Conservation (phyloP, 2,113 vertebrate genomes). For the Ia io region DNA sequence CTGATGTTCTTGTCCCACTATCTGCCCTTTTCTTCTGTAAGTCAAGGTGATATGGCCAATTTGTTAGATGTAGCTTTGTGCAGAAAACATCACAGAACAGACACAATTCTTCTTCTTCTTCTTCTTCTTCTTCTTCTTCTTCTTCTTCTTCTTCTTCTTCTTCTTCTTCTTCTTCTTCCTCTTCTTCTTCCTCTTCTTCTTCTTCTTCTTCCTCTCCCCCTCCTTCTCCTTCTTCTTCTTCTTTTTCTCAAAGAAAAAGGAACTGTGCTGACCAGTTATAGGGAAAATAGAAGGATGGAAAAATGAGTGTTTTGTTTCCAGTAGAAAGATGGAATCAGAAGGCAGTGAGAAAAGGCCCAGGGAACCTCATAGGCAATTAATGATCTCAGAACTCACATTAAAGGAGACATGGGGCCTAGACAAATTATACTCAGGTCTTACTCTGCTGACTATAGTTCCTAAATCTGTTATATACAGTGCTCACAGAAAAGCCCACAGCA, state of each 20-base stretch:
- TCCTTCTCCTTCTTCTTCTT: too few relatives aligned
- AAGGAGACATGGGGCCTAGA: background rate
- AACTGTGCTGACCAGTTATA: background rate
- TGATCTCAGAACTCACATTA: conserved; percentile 12
- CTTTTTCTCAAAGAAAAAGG: background rate
- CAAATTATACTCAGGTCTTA: background rate
- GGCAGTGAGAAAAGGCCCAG: background rate
- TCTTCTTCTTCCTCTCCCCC: too few relatives aligned
- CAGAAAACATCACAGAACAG: background rate
- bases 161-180: too few relatives aligned
- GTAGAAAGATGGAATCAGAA: background rate
- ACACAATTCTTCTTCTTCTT: background rate
- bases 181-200: too few relatives aligned
- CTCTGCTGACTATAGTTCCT: background rate
- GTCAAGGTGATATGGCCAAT: background rate
- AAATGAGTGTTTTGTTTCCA: background rate
- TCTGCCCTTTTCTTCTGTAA: background rate
- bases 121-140: too few relatives aligned
- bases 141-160: too few relatives aligned
- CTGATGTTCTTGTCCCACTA: background rate
- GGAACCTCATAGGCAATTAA: background rate
- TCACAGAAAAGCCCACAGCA: background rate
- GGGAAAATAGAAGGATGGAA: background rate
- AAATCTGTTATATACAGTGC: background rate
- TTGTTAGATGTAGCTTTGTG: background rate